These are phyloP conservation scores for Porites australiensis DNA, from an alignment of 64 coral and sea anemone species.

Conservation along the genomic window DNA sequence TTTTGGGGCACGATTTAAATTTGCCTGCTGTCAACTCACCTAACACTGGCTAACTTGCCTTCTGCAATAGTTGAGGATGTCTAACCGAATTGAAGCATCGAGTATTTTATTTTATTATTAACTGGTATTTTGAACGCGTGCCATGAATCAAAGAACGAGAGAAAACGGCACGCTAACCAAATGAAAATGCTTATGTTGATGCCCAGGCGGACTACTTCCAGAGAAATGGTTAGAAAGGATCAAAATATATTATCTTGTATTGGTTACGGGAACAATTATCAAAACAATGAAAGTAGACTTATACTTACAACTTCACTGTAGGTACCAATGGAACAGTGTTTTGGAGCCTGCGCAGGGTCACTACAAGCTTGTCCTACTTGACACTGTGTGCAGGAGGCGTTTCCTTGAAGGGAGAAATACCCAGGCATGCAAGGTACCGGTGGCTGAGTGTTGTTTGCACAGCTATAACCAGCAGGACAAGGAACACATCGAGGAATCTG, in stretches of 20 bases:
- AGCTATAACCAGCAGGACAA: slow-evolving; percentile 95
- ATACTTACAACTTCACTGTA: slow-evolving; percentile 52
- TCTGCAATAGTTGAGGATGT: too few species aligned
- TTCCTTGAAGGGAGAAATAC: slow-evolving; percentile 75
- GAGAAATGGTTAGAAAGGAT: not conserved
- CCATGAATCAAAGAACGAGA: too few species aligned
- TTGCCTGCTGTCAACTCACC: too few species aligned
- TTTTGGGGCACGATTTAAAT: too few species aligned
- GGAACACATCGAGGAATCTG: slow-evolving; percentile 89
- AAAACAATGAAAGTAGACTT: not conserved
- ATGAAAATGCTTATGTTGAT: too few species aligned
- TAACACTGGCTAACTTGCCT: too few species aligned
- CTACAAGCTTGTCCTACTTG: slow-evolving; percentile 80
- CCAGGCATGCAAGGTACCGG: slow-evolving; percentile 84
- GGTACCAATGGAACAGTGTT: slow-evolving; percentile 81
- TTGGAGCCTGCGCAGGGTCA: slow-evolving; percentile 84
- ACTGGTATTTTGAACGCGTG: too few species aligned
- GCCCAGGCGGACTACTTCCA: too few species aligned
- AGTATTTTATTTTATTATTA: too few species aligned
- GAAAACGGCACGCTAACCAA: too few species aligned
- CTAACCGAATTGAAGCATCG: too few species aligned
- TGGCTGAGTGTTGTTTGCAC: slow-evolving; percentile 84
- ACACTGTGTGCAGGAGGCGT: slow-evolving; percentile 69
- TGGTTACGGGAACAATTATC: too few species aligned
- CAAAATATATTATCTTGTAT: not conserved